Conservation (phyloP, 2,113 vertebrate genomes). For the Nycticebus coucang region DNA sequence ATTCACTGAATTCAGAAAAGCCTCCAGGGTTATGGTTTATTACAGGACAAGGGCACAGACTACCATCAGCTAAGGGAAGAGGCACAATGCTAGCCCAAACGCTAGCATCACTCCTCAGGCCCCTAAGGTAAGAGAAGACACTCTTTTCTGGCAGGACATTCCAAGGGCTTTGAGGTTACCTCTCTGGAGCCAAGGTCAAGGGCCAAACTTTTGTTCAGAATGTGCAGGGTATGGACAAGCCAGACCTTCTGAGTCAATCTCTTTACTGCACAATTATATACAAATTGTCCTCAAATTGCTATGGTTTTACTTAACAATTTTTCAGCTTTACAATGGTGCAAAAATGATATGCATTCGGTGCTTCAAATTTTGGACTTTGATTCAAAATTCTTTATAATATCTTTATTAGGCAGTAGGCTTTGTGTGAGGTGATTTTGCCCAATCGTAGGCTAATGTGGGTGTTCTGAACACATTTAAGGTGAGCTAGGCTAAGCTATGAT, state of each 20-base stretch:
- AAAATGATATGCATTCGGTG: no score
- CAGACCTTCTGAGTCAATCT: background rate
- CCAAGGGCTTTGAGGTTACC: background rate
- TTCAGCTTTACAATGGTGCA: background rate
- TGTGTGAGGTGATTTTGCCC: background rate
- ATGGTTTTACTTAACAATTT: background rate
- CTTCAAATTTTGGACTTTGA: background rate
- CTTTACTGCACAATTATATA: background rate
- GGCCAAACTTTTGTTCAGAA: background rate
- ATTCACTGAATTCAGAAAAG: background rate
- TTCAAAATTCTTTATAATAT: background rate
- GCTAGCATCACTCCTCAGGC: fast-evolving
- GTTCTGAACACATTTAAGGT: background rate
- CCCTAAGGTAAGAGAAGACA: background rate
- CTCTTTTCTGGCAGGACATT: background rate
- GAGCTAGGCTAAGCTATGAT: background rate
- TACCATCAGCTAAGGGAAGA: background rate
- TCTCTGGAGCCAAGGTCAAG: background rate
- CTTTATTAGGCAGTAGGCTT: background rate
- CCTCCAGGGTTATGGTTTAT: background rate
- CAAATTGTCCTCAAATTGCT: background rate
- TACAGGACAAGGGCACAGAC: background rate
- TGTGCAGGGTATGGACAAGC: background rate
- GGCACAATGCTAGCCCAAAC: background rate
- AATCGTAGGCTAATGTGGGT: background rate